Conservation (phyloP, 2,113 vertebrate species). For the Recurvirostra avosetta region DNA sequence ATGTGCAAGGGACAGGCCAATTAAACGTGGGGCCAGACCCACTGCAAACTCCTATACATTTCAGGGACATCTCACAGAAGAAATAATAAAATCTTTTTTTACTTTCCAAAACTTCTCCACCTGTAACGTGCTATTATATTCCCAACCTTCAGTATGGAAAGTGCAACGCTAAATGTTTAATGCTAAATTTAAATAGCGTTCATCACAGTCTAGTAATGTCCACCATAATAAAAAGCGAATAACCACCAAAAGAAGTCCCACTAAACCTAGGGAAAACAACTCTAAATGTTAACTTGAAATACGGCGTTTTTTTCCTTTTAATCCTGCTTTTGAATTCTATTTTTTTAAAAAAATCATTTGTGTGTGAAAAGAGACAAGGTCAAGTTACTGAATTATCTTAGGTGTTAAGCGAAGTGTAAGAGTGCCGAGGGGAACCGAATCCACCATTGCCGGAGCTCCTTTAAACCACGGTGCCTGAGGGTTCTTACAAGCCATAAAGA, state of each 20-base stretch:
- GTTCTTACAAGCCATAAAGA: background rate
- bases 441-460: background rate
- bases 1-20: background rate
- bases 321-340: background rate
- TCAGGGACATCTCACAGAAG: background rate
- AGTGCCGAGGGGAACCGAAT: slow-evolving; percentile 4
- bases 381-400: background rate
- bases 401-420: background rate
- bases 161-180: background rate
- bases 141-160: background rate
- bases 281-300: background rate
- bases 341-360: background rate
- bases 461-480: background rate
- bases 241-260: background rate
- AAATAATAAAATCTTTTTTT: background rate
- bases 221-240: background rate
- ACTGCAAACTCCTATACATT: background rate
- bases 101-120: background rate
- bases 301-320: background rate
- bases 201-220: background rate
- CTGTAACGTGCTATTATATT: background rate
- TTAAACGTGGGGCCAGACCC: background rate
- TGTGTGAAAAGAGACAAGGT: slow-evolving; percentile 19
- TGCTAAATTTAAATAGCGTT: background rate
- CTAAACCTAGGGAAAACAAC: background rate